Base-by-base conservation (phyloP, 92 coral and sea anemone genomes). In the Blastomussa wellsi region DNA sequence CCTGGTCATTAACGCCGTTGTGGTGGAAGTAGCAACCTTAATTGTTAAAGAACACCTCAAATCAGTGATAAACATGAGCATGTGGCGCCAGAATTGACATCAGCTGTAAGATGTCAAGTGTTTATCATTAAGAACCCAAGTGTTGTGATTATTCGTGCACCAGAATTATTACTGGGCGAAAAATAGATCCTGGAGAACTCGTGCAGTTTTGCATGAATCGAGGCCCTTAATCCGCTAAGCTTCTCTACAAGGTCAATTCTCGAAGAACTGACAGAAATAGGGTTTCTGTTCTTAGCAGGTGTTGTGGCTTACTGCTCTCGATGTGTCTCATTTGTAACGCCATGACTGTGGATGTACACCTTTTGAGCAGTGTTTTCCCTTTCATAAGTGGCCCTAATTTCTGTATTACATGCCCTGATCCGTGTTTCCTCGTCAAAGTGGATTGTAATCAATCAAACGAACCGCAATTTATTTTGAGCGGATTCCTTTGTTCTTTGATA, bases 71-170 rank as follows among this genome's bases (percentile, higher is more conserved):
- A 70, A 70, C 28, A 7, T 0, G 75, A 19, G 29, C 35, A 28
- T 19, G 20, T 36, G 75, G 48, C 75, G 75, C 47, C 75, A 70
- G 0, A 26, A 22, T 70, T 36, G 44, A 20, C 74, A 69, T 35
- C 74, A 69, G 74, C 75, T 70, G 74, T 68, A 14, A 17, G 74
- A 68, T 68, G 74, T 68, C 74, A 68, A 68, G 74, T 68, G 74
- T 68, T 36, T 36, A 68, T 70, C 41, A 38, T 5, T 1, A 26
- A 1, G 68, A 36, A 33, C 75, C n/a, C 47, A 19, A 33, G 42
- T 68, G 42, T 35, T 32, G 74, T 17, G 74, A 70, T 70, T 29
- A 14, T 67, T 70, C 31, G 5, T 70, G 44, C 0, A 70, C 22
- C 26, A 44, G 37, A 70, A 38, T 70, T 35, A 70, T 38, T 35